These are phyloP conservation scores for Varanus komodoensis DNA, from an alignment of 2,113 vertebrate genomes.

Conservation along the genomic window DNA sequence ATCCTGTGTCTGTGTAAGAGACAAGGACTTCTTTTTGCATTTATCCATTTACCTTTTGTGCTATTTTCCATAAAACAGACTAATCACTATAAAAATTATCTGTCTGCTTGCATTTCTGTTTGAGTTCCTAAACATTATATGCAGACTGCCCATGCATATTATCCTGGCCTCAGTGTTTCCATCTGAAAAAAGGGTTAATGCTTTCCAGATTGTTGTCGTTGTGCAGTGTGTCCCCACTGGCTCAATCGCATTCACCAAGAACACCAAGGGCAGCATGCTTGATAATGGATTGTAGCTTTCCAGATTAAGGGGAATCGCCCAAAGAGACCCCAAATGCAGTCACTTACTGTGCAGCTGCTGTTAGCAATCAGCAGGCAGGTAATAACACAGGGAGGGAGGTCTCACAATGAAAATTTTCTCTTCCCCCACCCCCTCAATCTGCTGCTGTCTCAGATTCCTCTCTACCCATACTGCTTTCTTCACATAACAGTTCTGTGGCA, in stretches of 20 bases:
- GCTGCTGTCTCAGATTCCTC: constrained; percentile 1
- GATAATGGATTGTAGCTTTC: neutral
- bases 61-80: too few relatives aligned
- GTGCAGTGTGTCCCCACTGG: neutral
- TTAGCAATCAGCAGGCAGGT: neutral
- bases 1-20: neutral
- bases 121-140: neutral
- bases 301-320: too few relatives aligned
- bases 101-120: neutral
- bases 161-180: neutral
- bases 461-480: neutral
- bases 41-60: neutral
- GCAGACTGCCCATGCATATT: neutral
- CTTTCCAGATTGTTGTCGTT: neutral
- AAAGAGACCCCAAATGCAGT: neutral
- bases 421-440: neutral
- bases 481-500: neutral
- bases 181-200: neutral
- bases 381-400: neutral
- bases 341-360: neutral
- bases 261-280: neutral
- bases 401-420: neutral
- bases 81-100: too few relatives aligned
- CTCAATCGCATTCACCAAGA: neutral
- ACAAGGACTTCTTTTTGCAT: neutral